Evolutionary conservation across 2,113 vertebrate species (phyloP).

Genomic region (Poicephalus meyeri): DNA sequence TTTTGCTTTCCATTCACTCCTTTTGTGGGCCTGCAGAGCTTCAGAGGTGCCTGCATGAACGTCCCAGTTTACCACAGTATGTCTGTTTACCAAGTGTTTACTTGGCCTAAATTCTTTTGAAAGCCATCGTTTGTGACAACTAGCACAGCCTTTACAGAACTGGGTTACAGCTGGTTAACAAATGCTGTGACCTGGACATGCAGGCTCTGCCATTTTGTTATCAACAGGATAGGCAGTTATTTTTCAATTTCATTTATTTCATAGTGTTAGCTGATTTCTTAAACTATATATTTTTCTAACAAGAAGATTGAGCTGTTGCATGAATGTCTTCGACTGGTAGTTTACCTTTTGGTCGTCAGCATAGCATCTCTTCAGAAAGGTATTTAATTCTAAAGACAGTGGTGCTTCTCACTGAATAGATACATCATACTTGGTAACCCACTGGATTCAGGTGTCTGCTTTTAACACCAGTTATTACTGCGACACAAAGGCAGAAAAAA

Average conservation of each 20-base stretch:
- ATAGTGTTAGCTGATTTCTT: background rate
- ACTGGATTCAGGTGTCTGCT: background rate
- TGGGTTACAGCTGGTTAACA: background rate
- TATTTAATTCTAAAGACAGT: background rate
- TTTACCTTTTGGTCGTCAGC: background rate
- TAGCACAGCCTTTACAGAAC: background rate
- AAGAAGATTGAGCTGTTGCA: background rate
- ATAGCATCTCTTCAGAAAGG: background rate
- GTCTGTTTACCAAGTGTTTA: slow-evolving; percentile 1
- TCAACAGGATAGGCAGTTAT: background rate
- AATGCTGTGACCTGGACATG: background rate
- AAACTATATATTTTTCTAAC: background rate
- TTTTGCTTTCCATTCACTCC: background rate
- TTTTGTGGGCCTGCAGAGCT: background rate
- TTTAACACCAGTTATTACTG: background rate
- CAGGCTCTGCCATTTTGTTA: background rate
- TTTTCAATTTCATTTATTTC: background rate
- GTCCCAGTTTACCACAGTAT: background rate
- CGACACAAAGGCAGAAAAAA: background rate
- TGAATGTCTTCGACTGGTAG: background rate
- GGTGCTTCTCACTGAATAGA: background rate
- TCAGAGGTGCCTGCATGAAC: background rate
- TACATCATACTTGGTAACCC: background rate
- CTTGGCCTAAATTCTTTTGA: slow-evolving; percentile 47
- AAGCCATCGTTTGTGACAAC: slow-evolving; percentile 6